Base-by-base conservation (phyloP, 1,140 invertebrate species). In the Ptiloglossa arizonensis region DNA sequence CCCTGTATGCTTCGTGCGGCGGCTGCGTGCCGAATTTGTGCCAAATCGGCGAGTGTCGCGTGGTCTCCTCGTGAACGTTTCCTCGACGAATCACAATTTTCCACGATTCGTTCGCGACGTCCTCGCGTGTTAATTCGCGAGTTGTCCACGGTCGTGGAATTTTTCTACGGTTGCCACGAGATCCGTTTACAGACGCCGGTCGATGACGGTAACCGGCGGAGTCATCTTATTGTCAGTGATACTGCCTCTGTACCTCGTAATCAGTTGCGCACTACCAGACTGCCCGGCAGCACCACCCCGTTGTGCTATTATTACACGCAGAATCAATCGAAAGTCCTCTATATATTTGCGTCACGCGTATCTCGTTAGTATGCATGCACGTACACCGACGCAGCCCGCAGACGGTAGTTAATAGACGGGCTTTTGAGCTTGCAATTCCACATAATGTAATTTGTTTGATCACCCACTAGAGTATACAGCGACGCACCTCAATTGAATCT, bases 271-370 rank as follows among this genome's bases (percentile, higher is more conserved):
- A 29, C 35, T 76, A 70, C 41, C 77, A 83, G 83, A 85, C 82
- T 84, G 71, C 77, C 68, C 82, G 82, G 81, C 81, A 85, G 81
- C 78, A 72, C 69, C 81, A 57, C 76, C 71, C 76, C 76, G 68
- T 80, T 74, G 57, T 68, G 71, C 83, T 85, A 85, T 85, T 85
- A 83, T 85, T 85, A 85, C 74, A 83, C 78, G 78, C 72, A 77
- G 75, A 84, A 84, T 84, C 81, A 84, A 84, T 84, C 81, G 81
- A 83, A 84, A 84, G 81, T 83, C 66, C n/a, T 52, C 71, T 73
- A 64, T 83, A 70, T 83, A 63, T 79, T 80, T 80, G 77, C 81
- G 71, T 83, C 82, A 76, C 71, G 78, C 54, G 62, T 62, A 70
- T 74, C 68, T 82, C 64, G 56, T 50, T 32, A 54, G 50, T 63